Evolutionary conservation across 2,888 invertebrate genomes (phyloP).

Genomic region (Lamproptera curius): DNA sequence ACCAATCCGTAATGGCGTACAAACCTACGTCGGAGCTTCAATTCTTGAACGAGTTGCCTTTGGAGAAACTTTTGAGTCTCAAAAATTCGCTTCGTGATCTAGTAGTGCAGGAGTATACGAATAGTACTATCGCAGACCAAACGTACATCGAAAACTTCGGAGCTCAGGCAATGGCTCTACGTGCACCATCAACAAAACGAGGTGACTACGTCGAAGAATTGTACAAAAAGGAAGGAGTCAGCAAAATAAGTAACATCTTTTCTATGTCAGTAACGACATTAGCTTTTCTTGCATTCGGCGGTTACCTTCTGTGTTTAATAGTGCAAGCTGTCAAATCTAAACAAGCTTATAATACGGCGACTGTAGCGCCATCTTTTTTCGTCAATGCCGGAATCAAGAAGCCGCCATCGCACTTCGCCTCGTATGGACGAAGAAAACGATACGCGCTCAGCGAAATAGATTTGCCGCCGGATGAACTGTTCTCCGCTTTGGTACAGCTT

Average conservation of each 20-base stretch:
- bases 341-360: slow-evolving; percentile 49
- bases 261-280: slow-evolving; percentile 87
- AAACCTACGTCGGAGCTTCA: slow-evolving; percentile 55
- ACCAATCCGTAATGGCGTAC: slow-evolving; percentile 30
- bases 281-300: slow-evolving; percentile 91
- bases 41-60: slow-evolving; percentile 82
- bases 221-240: slow-evolving; percentile 68
- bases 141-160: slow-evolving; percentile 51
- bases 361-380: slow-evolving; percentile 48
- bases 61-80: slow-evolving; percentile 83
- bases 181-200: slow-evolving; percentile 47
- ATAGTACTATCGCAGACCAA: slow-evolving; percentile 43
- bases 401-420: slow-evolving; percentile 56
- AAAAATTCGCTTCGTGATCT: slow-evolving; percentile 63
- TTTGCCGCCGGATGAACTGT: slow-evolving; percentile 67
- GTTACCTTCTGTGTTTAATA: slow-evolving; percentile 87
- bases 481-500: slow-evolving; percentile 66
- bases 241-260: slow-evolving; percentile 85
- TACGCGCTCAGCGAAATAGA: slow-evolving; percentile 37
- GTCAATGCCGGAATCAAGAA: slow-evolving; percentile 63
- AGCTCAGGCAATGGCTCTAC: slow-evolving; percentile 63
- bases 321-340: slow-evolving; percentile 86
- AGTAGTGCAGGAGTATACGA: slow-evolving; percentile 41
- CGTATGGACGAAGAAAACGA: slow-evolving; percentile 55
- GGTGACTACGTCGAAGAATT: slow-evolving; percentile 70